phyloP scores from a whole-genome alignment of 2,113 vertebrate species.

The Neolamprologus ventralis region DNA sequence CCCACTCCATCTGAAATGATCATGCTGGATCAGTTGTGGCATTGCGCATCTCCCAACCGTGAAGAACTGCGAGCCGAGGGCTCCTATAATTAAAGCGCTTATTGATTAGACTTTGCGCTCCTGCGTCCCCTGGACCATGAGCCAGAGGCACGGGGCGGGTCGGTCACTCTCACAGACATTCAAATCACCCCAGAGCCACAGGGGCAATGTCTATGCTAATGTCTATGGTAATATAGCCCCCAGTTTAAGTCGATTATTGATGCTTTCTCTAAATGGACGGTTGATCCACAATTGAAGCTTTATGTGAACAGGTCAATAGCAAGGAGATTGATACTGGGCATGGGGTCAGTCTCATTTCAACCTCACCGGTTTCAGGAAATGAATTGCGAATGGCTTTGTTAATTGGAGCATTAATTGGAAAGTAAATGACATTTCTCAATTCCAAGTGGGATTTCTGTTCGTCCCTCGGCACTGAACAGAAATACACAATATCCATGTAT shows the following conservation, averaged over 20 bases:
- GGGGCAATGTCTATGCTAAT: conserved; percentile 62
- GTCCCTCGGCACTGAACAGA: conserved; percentile 4
- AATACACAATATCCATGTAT: conserved; percentile 3
- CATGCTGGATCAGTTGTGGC: conserved; percentile 64
- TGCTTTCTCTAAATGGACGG: conserved; percentile 51
- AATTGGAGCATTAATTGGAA: conserved; percentile 65
- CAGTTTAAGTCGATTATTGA: conserved; percentile 64
- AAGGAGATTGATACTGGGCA: conserved; percentile 33
- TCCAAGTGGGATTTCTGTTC: conserved; percentile 30
- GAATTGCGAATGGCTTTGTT: conserved; percentile 46
- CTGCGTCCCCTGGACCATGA: conserved; percentile 44
- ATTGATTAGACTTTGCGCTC: conserved; percentile 65
- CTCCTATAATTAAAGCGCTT: conserved; percentile 63
- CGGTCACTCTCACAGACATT: conserved; percentile 43
- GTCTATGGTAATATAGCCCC: conserved; percentile 42
- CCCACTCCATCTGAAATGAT: conserved; percentile 60
- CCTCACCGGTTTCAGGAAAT: conserved; percentile 24
- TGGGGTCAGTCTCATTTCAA: conserved; percentile 57
- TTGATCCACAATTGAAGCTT: conserved; percentile 59
- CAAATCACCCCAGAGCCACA: conserved; percentile 29
- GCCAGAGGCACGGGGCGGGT: conserved; percentile 22
- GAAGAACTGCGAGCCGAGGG: conserved; percentile 46
- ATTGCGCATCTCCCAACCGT: conserved; percentile 56
- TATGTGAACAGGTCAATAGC: conserved; percentile 43
- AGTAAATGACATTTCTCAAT: conserved; percentile 47